Evolutionary conservation across 2,797 vertebrate species (phyloP), one percentile per base, ranked within the genome.

Genomic region (Serranus cabrilla): DNA sequence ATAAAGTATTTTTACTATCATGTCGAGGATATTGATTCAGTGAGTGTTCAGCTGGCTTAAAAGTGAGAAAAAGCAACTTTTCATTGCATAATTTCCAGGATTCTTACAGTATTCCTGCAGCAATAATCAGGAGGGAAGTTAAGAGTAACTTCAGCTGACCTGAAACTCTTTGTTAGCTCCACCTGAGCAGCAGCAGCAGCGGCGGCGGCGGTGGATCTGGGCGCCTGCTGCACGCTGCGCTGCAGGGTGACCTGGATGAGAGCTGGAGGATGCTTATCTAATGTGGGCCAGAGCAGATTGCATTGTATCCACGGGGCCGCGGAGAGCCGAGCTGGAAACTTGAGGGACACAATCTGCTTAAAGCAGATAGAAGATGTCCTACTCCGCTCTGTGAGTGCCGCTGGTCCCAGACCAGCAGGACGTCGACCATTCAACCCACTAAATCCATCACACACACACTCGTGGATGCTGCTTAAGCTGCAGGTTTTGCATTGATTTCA

Each of bases 241-340:
- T 80, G 83, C 80, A 72, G 40, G 60, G 83, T 89, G 91, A 91
- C 87, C 90, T 91, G 83, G 87, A 80, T 90, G 71, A 64, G 76
- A 85, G 82, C 58, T 61, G 73, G 86, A 86, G 85, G 81, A 81
- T 27, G 58, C 70, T 67, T 46, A 56, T 71, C 71, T 74, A 83
- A 93, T 90, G 78, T 92, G 90, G 92, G 90, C 49, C 90, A 79
- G 83, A n/a, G 37, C 87, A 87, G 84, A 90, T 83, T 80, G 85
- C 82, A 54, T 77, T 59, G 86, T 82, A 70, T 84, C 89, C 84
- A 81, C 65, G 12, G 89, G 81, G 78, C 64, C 49, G 31, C 18
- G 66, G 61, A 69, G 58, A 10, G 46, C 71, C 16, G 67, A 14
- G 76, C 74, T 18, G 59, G 76, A 74, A 87, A 84, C 90, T 76